Conservation (phyloP, 1,140 invertebrate genomes). For the Neodiprion fabricii region DNA sequence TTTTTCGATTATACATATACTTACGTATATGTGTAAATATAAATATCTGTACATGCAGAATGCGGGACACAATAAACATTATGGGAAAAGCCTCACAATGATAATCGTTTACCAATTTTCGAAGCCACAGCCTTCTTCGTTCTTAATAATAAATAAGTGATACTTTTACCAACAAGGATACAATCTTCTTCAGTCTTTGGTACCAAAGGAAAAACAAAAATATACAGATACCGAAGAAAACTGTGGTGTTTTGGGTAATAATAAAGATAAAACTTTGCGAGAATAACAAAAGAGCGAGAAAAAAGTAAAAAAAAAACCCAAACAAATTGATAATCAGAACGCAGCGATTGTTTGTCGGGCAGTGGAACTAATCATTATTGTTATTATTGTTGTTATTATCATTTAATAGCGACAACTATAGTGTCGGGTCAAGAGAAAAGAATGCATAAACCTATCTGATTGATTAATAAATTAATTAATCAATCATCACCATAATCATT, state of each 20-base stretch:
- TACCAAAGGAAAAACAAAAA: too few species aligned
- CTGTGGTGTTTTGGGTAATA: too few species aligned
- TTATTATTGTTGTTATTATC: neutral
- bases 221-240: too few species aligned
- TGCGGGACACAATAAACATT: slow-evolving; percentile 29
- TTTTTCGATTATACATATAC: too few species aligned
- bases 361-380: slow-evolving; percentile 44
- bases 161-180: slow-evolving; percentile 1
- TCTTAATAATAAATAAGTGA: neutral
- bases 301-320: slow-evolving; percentile 26
- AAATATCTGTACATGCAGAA: too few species aligned
- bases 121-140: slow-evolving; percentile 35
- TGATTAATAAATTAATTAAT: neutral
- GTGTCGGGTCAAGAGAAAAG: slow-evolving; percentile 51
- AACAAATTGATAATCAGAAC: too few species aligned
- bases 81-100: slow-evolving; percentile 39
- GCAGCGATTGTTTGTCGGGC: slow-evolving; percentile 42
- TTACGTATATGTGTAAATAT: too few species aligned
- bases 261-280: too few species aligned
- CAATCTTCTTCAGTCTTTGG: too few species aligned
- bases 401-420: slow-evolving; percentile 27
- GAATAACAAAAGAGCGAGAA: slow-evolving; percentile 22
- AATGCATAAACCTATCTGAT: slow-evolving; percentile 41
- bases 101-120: slow-evolving; percentile 32
- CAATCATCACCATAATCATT: neutral